Evolutionary conservation across 2,888 invertebrate species (phyloP).

Genomic region (Sinopyrophorus schimmeli): DNA sequence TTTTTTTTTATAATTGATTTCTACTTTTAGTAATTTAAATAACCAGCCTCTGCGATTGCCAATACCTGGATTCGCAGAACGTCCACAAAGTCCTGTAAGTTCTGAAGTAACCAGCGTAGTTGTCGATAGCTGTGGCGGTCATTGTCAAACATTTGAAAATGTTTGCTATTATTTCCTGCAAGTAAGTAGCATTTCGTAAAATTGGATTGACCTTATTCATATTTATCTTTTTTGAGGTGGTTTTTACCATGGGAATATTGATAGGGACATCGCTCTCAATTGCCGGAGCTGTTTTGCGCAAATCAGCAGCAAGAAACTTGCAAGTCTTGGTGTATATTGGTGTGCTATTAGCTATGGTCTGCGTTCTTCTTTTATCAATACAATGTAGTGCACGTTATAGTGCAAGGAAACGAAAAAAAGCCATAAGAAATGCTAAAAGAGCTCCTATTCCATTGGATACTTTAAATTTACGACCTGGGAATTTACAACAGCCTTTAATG

Average conservation of each 20-base stretch:
- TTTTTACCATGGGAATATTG: constrained; percentile 68
- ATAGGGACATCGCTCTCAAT: constrained; percentile 68
- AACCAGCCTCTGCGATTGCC: constrained; percentile 6
- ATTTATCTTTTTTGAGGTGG: constrained; percentile 62
- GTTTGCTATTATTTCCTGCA: constrained; percentile 72
- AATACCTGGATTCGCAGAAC: constrained; percentile 39
- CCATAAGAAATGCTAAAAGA: constrained; percentile 44
- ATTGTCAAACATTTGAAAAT: constrained; percentile 71
- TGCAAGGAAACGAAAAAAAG: constrained; percentile 46
- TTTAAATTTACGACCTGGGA: constrained; percentile 34
- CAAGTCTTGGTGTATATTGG: constrained; percentile 71
- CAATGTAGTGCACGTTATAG: constrained; percentile 64
- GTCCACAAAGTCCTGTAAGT: constrained; percentile 52
- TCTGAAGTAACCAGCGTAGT: constrained; percentile 56
- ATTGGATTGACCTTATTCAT: too few relatives aligned
- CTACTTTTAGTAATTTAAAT: constrained; percentile 2
- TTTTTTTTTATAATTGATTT: too few relatives aligned
- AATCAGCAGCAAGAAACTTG: constrained; percentile 66
- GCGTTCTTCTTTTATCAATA: constrained; percentile 64
- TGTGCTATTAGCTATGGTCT: constrained; percentile 64
- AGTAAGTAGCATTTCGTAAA: constrained; percentile 50
- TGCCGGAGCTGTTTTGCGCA: constrained; percentile 65
- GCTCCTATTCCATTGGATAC: constrained; percentile 48
- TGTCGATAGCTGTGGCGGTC: constrained; percentile 70
- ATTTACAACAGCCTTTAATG: constrained; percentile 38